A percentile compares a stretch with the other conserved stretches of the same genome.
Conservation (phyloP, 2,888 invertebrate genomes). For the Orchestes rusci region DNA sequence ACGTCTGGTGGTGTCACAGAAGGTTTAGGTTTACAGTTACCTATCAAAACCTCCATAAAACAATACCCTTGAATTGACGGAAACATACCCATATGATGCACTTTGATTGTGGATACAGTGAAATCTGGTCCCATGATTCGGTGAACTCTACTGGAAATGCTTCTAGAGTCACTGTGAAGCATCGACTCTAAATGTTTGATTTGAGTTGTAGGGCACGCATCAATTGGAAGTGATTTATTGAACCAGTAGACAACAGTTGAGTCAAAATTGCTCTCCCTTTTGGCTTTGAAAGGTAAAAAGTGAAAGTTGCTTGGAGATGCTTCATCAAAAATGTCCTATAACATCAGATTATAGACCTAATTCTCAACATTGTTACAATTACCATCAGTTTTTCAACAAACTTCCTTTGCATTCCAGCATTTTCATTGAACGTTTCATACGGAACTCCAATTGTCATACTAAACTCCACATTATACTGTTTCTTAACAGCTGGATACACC, state of each 20-base stretch:
- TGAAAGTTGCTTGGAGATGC: slow-evolving; percentile 64
- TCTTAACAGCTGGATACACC: slow-evolving; percentile 57
- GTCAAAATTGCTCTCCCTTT: slow-evolving; percentile 42
- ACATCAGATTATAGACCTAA: slow-evolving; percentile 12
- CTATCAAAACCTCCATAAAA: no score
- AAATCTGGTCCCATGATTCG: slow-evolving; percentile 65
- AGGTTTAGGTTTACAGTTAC: slow-evolving; percentile 47
- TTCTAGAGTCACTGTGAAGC: slow-evolving; percentile 50
- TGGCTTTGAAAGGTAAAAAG: slow-evolving; percentile 59
- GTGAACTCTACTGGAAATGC: slow-evolving; percentile 53
- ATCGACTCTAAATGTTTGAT: slow-evolving; percentile 65
- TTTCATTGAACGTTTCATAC: slow-evolving; percentile 57
- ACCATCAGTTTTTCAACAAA: slow-evolving; percentile 67
- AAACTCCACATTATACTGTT: slow-evolving; percentile 69
- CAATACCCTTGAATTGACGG: no score
- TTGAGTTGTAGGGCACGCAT: slow-evolving; percentile 69
- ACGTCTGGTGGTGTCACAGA: slow-evolving; percentile 13
- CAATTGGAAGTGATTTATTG: slow-evolving; percentile 69
- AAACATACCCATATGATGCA: slow-evolving; percentile 45
- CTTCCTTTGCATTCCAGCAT: slow-evolving; percentile 66
- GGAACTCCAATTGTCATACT: slow-evolving; percentile 69
- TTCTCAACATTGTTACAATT: slow-evolving; percentile 14
- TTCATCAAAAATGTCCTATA: slow-evolving; percentile 68
- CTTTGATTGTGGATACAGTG: slow-evolving; percentile 57
- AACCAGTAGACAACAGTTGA: slow-evolving; percentile 70